Base-by-base conservation (phyloP, 2,888 invertebrate species). In the Hypolimnas misippus region DNA sequence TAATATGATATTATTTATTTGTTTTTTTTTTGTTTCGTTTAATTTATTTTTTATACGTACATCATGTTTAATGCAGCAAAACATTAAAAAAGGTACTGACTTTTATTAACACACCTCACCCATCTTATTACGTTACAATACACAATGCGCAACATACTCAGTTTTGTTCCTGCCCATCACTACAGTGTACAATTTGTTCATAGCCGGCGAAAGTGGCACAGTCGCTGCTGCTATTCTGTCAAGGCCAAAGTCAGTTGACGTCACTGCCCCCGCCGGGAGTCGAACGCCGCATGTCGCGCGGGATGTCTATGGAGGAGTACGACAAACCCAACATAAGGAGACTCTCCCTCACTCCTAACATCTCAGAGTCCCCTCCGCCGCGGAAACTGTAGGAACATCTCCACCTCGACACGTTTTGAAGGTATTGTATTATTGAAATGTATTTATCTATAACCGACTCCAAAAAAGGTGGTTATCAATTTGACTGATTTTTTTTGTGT, bases 181-280 rank as follows among this genome's bases (percentile, higher is more conserved):
- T n/a, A n/a, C n/a, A n/a, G n/a, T n/a, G n/a, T 16, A 10, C 21
- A 5, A n/a, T 68, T 67, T 2, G 42, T 33, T 81, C 82, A 0
- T 92, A 97, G 97, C 97, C 97, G 8, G 96, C 96, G 29, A 97
- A 97, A 83, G 94, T 97, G 63, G 95, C 97, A 29, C 96, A 97
- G 77, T 96, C 97, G 57, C 94, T 98, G 77, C 93, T 97, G 68
- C 94, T 97, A 61, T 97, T 98, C 93, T 96, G 97, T 89, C 97
- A 98, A 84, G 97, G 97, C 0, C 95, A 97, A 81, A 97, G 97
- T 1, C 88, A 95, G 68, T 93, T 97, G 77, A 97, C 97, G 46
- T 96, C 96, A 0, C 94, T 97, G 44, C 95, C 96, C 0, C 94
- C 97, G 85, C 96, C 96, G 0, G 96, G 96, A 14, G 95, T 97